phyloP scores from a whole-genome alignment of 2,888 invertebrate species.

The Eumacrocentrus americanus region DNA sequence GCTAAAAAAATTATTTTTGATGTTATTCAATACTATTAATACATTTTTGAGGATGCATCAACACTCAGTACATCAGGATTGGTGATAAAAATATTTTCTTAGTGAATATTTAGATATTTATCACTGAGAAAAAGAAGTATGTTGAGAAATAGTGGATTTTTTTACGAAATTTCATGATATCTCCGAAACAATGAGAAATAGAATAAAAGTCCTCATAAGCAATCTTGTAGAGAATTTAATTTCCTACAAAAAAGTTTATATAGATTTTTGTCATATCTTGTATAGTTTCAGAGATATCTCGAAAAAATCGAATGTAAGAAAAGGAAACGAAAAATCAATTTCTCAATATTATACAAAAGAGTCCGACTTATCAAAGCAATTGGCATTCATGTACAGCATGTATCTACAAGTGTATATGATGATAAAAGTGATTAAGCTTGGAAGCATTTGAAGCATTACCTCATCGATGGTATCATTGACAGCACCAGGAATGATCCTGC shows the following conservation, averaged over 20 bases:
- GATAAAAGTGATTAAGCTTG: slow-evolving; percentile 16
- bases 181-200: not conserved
- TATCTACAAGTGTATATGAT: not conserved
- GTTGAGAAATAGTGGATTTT: too few species aligned
- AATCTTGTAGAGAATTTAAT: not conserved
- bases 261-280: too few species aligned
- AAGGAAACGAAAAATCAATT: too few species aligned
- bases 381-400: not conserved
- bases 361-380: not conserved
- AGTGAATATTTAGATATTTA: too few species aligned
- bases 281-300: too few species aligned
- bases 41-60: not conserved
- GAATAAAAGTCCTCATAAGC: too few species aligned
- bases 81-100: too few species aligned
- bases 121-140: too few species aligned
- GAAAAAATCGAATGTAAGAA: too few species aligned
- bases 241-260: too few species aligned
- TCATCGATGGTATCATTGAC: slow-evolving; percentile 53
- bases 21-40: not conserved
- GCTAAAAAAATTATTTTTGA: slow-evolving; percentile 21
- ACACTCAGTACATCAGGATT: not conserved
- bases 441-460: slow-evolving; percentile 55
- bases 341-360: too few species aligned
- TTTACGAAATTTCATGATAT: not conserved
- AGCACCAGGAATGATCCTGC: slow-evolving; percentile 45